Evolutionary conservation across 2,113 vertebrate species (phyloP), one percentile per base, ranked within the genome.

Genomic region (Hepsetus odoe): DNA sequence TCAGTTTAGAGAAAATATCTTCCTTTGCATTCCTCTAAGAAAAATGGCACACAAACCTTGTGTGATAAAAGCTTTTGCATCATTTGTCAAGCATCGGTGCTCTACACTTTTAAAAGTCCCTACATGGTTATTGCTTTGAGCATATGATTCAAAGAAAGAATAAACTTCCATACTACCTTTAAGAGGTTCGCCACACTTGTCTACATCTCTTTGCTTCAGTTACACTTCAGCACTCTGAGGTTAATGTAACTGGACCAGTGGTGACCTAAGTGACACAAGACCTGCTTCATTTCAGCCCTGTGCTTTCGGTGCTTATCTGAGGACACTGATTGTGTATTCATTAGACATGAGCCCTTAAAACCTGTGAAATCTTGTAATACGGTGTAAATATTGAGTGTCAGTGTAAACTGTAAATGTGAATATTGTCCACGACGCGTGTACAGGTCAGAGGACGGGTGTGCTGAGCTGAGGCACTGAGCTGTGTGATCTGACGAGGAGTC

Each of bases 381-480:
- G 69, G 44, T 46, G 38, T 77, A 51, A 77, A 38, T 72, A 80
- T 76, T 81, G 66, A 85, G 85, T 74, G 33, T 65, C 62, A 4
- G 30, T 74, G 69, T 71, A 55, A 72, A 49, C 72, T 30, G 40
- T 33, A 66, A 82, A 72, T 26, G 58, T 18, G 51, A 38, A 38
- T 73, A 49, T 64, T 67, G 74, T 59, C 55, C 28, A 69, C 42
- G 18, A 44, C 61, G 32, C 70, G 53, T n/a, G 40, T 68, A n/a
- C 26, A 49, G 49, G 51, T 33, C 8, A 66, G 40, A 64, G 32
- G 56, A 16, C 53, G 62, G 28, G 56, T 33, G 73, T 80, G 30
- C 51, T 30, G 51, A 42, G 66, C 32, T 70, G 64, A 51, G 49
- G n/a, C 30, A 73, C 18, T 13, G 40, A 67, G 33, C 5, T 40